Conservation (phyloP, 2,888 invertebrate species). For the Thyatira batis region DNA sequence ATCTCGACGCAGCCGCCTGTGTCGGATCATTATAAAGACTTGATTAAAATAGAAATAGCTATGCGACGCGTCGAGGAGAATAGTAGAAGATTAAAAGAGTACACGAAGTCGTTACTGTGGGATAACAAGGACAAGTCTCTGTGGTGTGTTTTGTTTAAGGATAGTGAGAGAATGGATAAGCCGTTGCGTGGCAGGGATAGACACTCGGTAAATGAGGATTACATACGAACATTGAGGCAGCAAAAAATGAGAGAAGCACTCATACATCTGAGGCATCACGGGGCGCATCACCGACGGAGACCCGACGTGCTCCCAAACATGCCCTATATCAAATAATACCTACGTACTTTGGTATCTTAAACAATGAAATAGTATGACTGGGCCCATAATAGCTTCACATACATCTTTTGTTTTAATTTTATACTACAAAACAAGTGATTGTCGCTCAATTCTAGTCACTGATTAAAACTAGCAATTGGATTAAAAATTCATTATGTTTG, state of each 20-base stretch:
- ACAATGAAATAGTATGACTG: constrained; percentile 25
- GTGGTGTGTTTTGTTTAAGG: constrained; percentile 80
- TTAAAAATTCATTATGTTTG: not conserved
- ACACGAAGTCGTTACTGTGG: constrained; percentile 77
- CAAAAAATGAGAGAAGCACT: constrained; percentile 72
- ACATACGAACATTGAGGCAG: constrained; percentile 65
- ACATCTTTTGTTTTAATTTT: not conserved
- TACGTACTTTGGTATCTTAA: constrained; percentile 16
- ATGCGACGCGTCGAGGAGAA: constrained; percentile 80
- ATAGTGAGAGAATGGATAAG: constrained; percentile 63
- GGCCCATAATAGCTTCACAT: constrained; percentile 10
- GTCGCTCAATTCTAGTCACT: not conserved
- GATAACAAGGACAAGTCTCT: constrained; percentile 78
- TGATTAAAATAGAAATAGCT: constrained; percentile 79
- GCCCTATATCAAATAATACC: constrained; percentile 68
- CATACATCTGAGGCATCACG: constrained; percentile 75
- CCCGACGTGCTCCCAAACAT: constrained; percentile 61
- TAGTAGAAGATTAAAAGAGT: constrained; percentile 76
- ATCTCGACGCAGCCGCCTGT: constrained; percentile 57
- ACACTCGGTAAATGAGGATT: constrained; percentile 63
- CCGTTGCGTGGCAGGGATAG: constrained; percentile 45
- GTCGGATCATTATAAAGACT: constrained; percentile 76
- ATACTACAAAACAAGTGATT: not conserved
- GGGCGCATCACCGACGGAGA: constrained; percentile 67
- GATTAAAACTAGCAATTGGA: not conserved